Percentiles rank a stretch among this genome's conserved stretches.
phyloP scores from a whole-genome alignment of 2,888 invertebrate species.

The Plebejus anna region DNA sequence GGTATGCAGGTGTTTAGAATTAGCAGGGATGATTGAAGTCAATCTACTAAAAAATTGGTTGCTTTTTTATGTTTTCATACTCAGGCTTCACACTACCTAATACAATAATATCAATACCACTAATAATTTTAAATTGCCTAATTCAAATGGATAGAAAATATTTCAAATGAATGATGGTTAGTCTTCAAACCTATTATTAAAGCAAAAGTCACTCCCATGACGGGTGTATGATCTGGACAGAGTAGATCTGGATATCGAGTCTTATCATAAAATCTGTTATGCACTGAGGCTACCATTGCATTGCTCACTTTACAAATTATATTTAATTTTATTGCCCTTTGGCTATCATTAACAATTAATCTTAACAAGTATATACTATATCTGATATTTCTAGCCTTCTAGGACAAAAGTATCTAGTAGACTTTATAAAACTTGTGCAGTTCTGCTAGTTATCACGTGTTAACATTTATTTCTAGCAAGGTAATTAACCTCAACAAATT shows the following conservation, averaged over 20 bases:
- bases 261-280: background rate
- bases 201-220: background rate
- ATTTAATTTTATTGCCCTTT: background rate
- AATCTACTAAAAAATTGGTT: too few relatives aligned
- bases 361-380: background rate
- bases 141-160: background rate
- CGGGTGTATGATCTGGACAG: background rate
- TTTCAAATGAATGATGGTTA: background rate
- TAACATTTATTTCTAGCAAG: background rate
- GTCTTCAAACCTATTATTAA: background rate
- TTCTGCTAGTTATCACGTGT: background rate
- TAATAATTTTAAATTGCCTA: background rate
- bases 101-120: background rate
- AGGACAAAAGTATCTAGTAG: background rate
- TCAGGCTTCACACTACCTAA: background rate
- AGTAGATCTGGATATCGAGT: background rate
- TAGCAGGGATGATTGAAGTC: too few relatives aligned
- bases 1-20: too few relatives aligned
- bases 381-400: background rate
- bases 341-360: background rate
- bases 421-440: background rate
- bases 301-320: background rate
- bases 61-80: slow-evolving; percentile 18
- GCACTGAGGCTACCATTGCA: background rate
- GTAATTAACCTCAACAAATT: slow-evolving; percentile 20